Conservation (phyloP, 2,113 vertebrate species). For the Actenoides lindsayi region DNA sequence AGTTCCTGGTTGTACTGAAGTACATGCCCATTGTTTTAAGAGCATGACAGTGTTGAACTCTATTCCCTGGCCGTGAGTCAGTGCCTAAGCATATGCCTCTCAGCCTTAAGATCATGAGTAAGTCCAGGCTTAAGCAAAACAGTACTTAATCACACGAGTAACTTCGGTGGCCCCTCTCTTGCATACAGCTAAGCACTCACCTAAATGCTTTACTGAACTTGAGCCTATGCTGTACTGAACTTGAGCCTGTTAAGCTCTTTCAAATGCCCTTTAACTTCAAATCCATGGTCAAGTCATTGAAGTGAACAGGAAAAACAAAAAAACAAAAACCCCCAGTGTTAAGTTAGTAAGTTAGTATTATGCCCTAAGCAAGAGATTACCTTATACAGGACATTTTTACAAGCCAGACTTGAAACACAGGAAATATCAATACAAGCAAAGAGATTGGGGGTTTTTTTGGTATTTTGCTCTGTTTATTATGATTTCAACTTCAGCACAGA, state of each 20-base stretch:
- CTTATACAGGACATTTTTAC: not conserved
- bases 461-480: not conserved
- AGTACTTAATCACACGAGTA: not conserved
- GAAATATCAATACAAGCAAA: not conserved
- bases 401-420: not conserved
- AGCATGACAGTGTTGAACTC: not conserved
- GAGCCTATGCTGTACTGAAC: not conserved
- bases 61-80: not conserved
- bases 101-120: not conserved
- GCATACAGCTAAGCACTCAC: not conserved
- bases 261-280: not conserved
- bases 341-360: not conserved
- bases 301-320: not conserved
- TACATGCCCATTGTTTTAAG: not conserved
- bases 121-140: not conserved
- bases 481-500: not conserved
- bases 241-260: not conserved
- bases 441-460: not conserved
- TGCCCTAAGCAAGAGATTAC: not conserved
- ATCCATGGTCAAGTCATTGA: not conserved
- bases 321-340: too few relatives aligned
- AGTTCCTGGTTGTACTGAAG: not conserved
- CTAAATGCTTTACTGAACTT: not conserved
- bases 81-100: not conserved
- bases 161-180: not conserved